Conservation (phyloP, 2,797 vertebrate species). For the Micromesistius poutassou region DNA sequence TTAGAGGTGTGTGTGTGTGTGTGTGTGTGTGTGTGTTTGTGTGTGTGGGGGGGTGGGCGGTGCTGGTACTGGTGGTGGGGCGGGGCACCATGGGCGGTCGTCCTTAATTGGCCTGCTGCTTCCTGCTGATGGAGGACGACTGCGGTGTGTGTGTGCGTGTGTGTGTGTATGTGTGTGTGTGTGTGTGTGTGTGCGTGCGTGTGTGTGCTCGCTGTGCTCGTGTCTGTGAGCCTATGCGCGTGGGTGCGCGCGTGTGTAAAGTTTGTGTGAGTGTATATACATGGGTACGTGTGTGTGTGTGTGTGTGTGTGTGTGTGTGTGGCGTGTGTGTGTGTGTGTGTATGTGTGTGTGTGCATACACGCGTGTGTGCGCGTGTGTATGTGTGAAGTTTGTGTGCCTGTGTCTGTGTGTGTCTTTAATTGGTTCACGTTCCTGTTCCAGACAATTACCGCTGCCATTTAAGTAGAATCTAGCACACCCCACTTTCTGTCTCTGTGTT, state of each 20-base stretch:
- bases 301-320: background rate
- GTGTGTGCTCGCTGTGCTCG: too few species aligned
- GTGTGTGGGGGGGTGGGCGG: slow-evolving; percentile 11
- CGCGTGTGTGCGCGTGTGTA: background rate
- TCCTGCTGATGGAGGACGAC: slow-evolving; percentile 18
- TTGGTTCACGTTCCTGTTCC: background rate
- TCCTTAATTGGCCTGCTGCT: slow-evolving; percentile 32
- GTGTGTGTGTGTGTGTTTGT: too few species aligned
- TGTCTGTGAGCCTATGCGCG: too few species aligned
- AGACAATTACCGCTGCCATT: background rate
- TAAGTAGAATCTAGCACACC: background rate
- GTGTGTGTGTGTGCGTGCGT: background rate
- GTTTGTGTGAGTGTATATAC: slow-evolving; percentile 9
- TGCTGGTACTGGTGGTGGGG: background rate
- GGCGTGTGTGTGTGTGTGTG: background rate
- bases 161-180: slow-evolving; percentile 8
- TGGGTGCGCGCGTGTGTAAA: background rate
- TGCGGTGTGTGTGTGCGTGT: background rate
- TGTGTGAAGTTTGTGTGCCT: too few species aligned
- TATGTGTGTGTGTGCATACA: background rate
- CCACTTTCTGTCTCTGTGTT: background rate
- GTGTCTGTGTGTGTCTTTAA: background rate
- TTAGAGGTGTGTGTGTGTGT: background rate
- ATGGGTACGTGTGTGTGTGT: slow-evolving; percentile 3
- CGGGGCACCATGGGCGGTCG: slow-evolving; percentile 14